Percentiles rank a stretch among this genome's conserved stretches.
These are phyloP conservation scores for Aphelenchoides avenae DNA, from an alignment of 1,140 invertebrate species.

Conservation along the genomic window DNA sequence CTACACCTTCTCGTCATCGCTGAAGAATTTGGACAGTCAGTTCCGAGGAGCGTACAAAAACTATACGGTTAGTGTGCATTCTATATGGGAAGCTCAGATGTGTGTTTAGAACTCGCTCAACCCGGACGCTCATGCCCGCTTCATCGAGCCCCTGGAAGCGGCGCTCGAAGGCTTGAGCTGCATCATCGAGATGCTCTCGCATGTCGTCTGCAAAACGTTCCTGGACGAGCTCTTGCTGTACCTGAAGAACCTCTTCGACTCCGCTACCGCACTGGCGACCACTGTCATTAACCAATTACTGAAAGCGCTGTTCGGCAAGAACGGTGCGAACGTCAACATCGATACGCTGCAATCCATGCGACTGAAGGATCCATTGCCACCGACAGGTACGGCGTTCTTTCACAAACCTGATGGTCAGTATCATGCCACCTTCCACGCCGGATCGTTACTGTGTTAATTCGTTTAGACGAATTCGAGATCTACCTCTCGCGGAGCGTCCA, in stretches of 20 bases:
- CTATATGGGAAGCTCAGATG: not conserved
- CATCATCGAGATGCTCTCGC: conserved; percentile 23
- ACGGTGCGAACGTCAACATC: conserved; percentile 12
- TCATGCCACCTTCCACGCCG: too few relatives aligned
- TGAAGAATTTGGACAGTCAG: conserved; percentile 10
- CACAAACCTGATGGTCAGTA: not conserved
- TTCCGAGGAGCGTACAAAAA: conserved; percentile 24
- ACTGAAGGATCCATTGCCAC: conserved; percentile 1
- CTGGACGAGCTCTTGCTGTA: conserved; percentile 32
- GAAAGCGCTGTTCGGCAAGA: conserved; percentile 15
- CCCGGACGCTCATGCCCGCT: conserved; percentile 15
- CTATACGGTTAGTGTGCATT: conserved; percentile 12
- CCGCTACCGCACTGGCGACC: conserved; percentile 15
- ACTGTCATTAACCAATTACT: conserved; percentile 22
- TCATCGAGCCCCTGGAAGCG: conserved; percentile 23
- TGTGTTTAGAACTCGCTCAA: conserved; percentile 24
- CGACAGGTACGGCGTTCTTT: not conserved
- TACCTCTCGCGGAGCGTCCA: conserved; percentile 10
- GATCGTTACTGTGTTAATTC: too few relatives aligned
- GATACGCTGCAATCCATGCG: not conserved
- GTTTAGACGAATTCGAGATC: conserved; percentile 10
- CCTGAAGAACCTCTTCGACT: conserved; percentile 21
- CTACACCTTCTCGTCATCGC: conserved; percentile 10
- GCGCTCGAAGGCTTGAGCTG: conserved; percentile 14
- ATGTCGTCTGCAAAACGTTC: conserved; percentile 16